Evolutionary conservation across 2,113 vertebrate genomes (phyloP).

Genomic region (Centrocercus urophasianus): DNA sequence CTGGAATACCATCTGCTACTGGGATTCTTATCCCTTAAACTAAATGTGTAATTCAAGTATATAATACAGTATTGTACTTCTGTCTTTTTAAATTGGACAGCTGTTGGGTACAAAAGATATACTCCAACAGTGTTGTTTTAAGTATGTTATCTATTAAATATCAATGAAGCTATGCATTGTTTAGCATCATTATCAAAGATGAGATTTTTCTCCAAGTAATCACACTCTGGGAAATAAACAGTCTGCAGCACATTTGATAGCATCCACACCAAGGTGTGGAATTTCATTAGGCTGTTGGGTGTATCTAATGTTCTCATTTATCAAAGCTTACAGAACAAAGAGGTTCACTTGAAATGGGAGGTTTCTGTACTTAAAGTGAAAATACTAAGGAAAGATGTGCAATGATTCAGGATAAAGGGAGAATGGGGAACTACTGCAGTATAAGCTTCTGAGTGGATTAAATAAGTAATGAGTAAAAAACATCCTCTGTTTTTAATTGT

Average conservation of each 20-base stretch:
- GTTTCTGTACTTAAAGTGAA: conserved; percentile 18
- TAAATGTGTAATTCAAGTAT: conserved; percentile 67
- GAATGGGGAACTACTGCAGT: background rate
- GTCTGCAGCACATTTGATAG: conserved; percentile 17
- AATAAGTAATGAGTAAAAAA: background rate
- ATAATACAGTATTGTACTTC: conserved; percentile 68
- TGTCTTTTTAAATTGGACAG: conserved; percentile 69
- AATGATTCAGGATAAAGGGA: background rate
- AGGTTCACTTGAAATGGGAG: background rate
- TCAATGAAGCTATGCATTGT: conserved; percentile 56
- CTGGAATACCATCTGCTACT: conserved; percentile 75
- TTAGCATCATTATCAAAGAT: conserved; percentile 46
- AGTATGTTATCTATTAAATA: conserved; percentile 74
- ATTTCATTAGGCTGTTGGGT: conserved; percentile 56
- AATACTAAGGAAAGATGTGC: background rate
- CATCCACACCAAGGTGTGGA: conserved; percentile 30
- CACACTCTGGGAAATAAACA: conserved; percentile 63
- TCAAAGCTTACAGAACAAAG: conserved; percentile 48
- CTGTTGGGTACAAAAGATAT: conserved; percentile 67
- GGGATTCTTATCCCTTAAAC: conserved; percentile 74
- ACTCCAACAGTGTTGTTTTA: conserved; percentile 53
- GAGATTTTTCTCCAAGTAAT: conserved; percentile 52
- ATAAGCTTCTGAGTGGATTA: conserved; percentile 22
- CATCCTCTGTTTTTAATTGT: background rate
- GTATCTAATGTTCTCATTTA: conserved; percentile 56